phyloP scores from a whole-genome alignment of 2,888 invertebrate genomes.

The Agrochola litura region DNA sequence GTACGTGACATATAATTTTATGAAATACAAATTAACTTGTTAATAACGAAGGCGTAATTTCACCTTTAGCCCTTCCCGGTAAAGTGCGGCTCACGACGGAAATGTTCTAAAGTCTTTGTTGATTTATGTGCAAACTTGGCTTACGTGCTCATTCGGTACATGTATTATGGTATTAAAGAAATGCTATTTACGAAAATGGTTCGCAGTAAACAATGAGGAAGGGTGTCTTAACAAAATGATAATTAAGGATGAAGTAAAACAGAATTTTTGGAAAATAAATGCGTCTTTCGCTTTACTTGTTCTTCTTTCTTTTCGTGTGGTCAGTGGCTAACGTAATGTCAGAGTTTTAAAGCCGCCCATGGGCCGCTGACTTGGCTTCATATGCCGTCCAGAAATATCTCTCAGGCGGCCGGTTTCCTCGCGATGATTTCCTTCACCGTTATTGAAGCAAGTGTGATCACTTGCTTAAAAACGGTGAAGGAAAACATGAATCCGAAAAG shows the following conservation, averaged over 20 bases:
- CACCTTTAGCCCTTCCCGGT: constrained; percentile 54
- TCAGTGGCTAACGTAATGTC: no score
- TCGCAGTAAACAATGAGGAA: constrained; percentile 11
- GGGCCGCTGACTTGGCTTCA: no score
- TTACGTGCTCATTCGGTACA: constrained; percentile 61
- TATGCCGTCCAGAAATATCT: no score
- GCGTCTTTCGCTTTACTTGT: neutral
- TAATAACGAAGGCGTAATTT: constrained; percentile 62
- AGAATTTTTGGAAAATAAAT: neutral
- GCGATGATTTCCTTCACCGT: no score
- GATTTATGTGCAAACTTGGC: constrained; percentile 70
- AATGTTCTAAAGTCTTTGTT: constrained; percentile 66
- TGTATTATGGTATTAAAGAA: constrained; percentile 60
- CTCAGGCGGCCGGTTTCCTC: no score
- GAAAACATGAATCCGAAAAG: no score
- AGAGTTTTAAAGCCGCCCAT: no score
- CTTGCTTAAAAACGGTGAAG: no score
- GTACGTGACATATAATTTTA: constrained; percentile 48
- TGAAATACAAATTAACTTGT: constrained; percentile 61
- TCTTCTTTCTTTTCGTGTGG: no score
- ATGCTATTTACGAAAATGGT: constrained; percentile 58
- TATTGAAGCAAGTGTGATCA: no score
- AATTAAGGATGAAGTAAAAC: neutral
- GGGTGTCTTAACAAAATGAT: constrained; percentile 1
- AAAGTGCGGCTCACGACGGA: constrained; percentile 48